These are phyloP conservation scores for Patella caerulea DNA, from an alignment of 2,888 invertebrate genomes.

Conservation along the genomic window DNA sequence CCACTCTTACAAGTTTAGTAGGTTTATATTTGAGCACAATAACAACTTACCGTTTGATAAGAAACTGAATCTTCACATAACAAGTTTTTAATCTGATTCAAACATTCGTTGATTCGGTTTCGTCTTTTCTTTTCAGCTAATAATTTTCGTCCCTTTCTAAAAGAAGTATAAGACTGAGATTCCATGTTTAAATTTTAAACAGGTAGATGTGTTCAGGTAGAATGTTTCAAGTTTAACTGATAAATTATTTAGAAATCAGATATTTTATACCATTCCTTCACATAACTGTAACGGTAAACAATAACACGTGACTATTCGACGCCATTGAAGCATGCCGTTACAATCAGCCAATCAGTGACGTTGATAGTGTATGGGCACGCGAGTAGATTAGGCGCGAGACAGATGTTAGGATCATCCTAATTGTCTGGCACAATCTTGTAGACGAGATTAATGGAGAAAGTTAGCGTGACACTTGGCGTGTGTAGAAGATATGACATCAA, in stretches of 20 bases:
- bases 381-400: neutral
- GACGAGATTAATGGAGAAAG: neutral
- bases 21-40: no score
- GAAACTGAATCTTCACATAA: neutral
- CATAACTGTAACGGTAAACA: neutral
- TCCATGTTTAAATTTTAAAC: neutral
- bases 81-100: constrained; percentile 2
- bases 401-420: neutral
- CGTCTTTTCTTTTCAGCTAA: constrained; percentile 7
- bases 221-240: neutral
- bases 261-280: neutral
- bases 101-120: neutral
- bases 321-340: neutral
- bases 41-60: no score
- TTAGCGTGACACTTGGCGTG: neutral
- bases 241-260: neutral
- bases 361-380: neutral
- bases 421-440: neutral
- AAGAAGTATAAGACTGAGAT: neutral
- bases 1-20: no score
- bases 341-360: neutral
- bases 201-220: neutral
- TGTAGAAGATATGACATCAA: neutral
- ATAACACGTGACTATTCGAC: neutral
- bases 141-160: constrained; percentile 8